Base-by-base conservation (phyloP, 1,140 invertebrate genomes). In the Arion vulgaris region DNA sequence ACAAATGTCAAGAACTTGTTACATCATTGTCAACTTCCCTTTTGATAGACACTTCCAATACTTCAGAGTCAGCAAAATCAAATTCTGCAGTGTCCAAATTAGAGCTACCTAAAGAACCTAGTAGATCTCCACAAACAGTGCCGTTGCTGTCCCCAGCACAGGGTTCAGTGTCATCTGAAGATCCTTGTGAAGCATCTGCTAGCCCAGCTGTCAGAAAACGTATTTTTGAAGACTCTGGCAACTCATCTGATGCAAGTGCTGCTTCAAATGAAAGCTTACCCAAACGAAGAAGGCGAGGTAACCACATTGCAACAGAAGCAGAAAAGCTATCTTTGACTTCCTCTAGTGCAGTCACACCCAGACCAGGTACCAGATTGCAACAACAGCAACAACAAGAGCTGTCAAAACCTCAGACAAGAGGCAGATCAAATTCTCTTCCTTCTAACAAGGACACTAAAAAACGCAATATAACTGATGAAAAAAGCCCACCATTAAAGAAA, bases 341-440 rank as follows among this genome's bases (percentile, higher is more conserved):
- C 11, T 28, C 62, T 2, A 66, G 62, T 66, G 28, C 62, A 32
- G n/a, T 28, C 38, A 34, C 38, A 39, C n/a, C 71, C 13, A 36
- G 71, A 23, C 71, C 71, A 73, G 71, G 71, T 28, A 73, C 71
- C 38, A 39, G 71, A 39, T 23, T 73, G 34, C 71, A 73, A 34
- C 71, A 73, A 9, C 71, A 73, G 36, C 71, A 73, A 38, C 71
- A 39, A 26, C 41, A 41, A 34, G 71, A 73, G 26, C 38, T 39
- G 0, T 73, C 71, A 26, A 49, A n/a, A 34, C 71, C 71, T 39
- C 71, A 39, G 71, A 73, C 71, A 39, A 73, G 71, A 39, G 71
- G 71, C 26, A 39, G 38, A 11, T 73, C 71, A 4, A 49, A 23
- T 26, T 73, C 71, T 73, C 23, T 39, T 38, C 41, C 36, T 28